These are phyloP conservation scores for Orientallactaga bullata DNA, from an alignment of 2,113 vertebrate species.

Conservation along the genomic window DNA sequence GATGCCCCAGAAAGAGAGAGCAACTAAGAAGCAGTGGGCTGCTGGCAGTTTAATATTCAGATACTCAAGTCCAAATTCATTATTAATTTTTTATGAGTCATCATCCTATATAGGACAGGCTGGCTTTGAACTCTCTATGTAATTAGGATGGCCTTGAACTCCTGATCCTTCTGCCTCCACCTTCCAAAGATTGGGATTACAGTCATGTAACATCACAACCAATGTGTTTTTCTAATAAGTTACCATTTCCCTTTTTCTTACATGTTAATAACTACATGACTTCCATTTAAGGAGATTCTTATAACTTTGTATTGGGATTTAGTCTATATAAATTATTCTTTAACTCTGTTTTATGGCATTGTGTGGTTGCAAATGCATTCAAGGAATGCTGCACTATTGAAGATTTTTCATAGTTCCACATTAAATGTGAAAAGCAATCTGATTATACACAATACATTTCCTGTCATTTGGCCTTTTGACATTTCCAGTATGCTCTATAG, in stretches of 20 bases:
- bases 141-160: background rate
- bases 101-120: too few relatives aligned
- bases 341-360: background rate
- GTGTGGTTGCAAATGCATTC: background rate
- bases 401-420: conserved; percentile 58
- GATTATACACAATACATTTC: conserved; percentile 60
- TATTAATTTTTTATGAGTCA: background rate
- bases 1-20: background rate
- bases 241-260: background rate
- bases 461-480: conserved; percentile 69
- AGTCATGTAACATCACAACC: background rate
- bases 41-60: background rate
- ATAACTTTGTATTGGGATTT: background rate
- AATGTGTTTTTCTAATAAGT: background rate
- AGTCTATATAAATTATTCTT: background rate
- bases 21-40: background rate
- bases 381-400: background rate
- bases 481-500: conserved; percentile 61
- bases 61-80: background rate
- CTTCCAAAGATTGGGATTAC: background rate
- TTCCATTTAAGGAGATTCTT: background rate
- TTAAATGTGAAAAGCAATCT: conserved; percentile 50
- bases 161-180: background rate
- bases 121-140: background rate
- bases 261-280: background rate